phyloP scores from a whole-genome alignment of 2,888 invertebrate genomes.

The Melieria crassipennis region DNA sequence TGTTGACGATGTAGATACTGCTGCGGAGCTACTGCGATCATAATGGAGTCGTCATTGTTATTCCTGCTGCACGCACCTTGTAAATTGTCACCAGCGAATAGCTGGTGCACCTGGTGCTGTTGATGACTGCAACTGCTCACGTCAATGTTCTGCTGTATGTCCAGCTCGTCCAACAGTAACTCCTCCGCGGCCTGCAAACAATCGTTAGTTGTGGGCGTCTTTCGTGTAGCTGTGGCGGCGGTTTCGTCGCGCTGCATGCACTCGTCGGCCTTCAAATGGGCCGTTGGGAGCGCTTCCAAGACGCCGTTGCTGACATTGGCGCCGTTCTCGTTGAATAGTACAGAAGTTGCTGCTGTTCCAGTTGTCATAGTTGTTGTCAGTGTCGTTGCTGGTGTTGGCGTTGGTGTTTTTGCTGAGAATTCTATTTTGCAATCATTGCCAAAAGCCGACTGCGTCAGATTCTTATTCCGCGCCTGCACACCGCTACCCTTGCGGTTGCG shows the following conservation, averaged over 20 bases:
- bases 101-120: slow-evolving; percentile 29
- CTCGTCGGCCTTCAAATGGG: too few relatives aligned
- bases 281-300: neutral
- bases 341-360: neutral
- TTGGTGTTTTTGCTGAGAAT: slow-evolving; percentile 1
- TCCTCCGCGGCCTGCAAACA: slow-evolving; percentile 21
- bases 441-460: neutral
- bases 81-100: slow-evolving; percentile 28
- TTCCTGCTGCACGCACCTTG: slow-evolving; percentile 8
- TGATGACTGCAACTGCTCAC: slow-evolving; percentile 34
- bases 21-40: neutral
- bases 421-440: neutral
- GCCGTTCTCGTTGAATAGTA: neutral
- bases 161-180: slow-evolving; percentile 41
- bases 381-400: slow-evolving; percentile 18
- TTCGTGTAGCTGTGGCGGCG: too few relatives aligned
- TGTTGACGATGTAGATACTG: neutral
- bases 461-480: neutral
- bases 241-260: too few relatives aligned
- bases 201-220: too few relatives aligned
- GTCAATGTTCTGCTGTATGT: slow-evolving; percentile 45
- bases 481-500: slow-evolving; percentile 50
- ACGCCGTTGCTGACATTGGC: neutral
- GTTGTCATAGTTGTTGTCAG: slow-evolving; percentile 1
- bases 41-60: slow-evolving; percentile 11